Evolutionary conservation across 2,797 vertebrate species (phyloP), one percentile per base, ranked within the genome.

Genomic region (Halcyon leucocephala): DNA sequence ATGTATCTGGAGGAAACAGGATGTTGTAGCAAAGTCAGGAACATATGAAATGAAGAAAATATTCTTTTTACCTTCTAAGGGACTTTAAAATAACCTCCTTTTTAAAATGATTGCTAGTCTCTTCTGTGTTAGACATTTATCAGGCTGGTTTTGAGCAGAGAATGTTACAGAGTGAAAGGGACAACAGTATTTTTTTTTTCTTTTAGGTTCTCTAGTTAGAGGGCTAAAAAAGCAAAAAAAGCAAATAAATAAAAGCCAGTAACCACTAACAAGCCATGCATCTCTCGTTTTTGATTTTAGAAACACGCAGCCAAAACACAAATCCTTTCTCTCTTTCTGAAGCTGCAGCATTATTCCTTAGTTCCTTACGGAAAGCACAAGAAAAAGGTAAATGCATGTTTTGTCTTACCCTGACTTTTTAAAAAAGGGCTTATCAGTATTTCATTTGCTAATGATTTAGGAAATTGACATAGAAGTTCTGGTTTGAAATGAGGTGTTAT

Each of bases 301-400:
- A 99, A 97, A 98, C 98, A 66, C 98, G 98, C 81, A 99, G 98
- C 93, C 98, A 98, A 95, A 98, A 98, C 90, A 96, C 98, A 44
- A 98, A 98, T 88, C 98, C 98, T 80, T 97, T 99, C 62, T 98
- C 98, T 24, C 98, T 99, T 82, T 98, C 98, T 33, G 98, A 99
- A 95, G 99, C 98, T 2, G 98, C 98, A 61, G 97, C 98, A 6
- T 76, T 99, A 26, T 97, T 99, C 67, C 98, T 99, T 57, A 98
- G 98, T 46, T 98, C 98, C 67, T 98, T 99, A 83, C 96, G 96
- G 95, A 98, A 98, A 89, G 97, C 98, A 66, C 98, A 97, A 92
- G 98, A 98, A 18, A 98, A 98, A 98, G 99, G 98, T 99, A 98
- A 97, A 95, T 26, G 12, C 28, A 46, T 6, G 3, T 35, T 91